Conservation (phyloP, 2,797 vertebrate species). For the Enteromius fasciolatus region DNA sequence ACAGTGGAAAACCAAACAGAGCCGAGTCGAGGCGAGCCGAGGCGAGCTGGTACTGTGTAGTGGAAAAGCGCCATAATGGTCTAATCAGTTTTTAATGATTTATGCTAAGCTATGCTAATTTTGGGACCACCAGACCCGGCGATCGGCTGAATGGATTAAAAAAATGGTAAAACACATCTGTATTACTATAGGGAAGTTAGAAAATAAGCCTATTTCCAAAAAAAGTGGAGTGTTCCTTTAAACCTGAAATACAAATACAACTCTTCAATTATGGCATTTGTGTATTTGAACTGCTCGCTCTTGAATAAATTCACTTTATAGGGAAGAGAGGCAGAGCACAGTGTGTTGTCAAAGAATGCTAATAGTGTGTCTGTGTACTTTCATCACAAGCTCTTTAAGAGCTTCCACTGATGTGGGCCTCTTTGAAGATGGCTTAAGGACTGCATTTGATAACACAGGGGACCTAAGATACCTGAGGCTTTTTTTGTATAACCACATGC, state of each 20-base stretch:
- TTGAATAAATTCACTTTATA: conserved; percentile 25
- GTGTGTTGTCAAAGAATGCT: conserved; percentile 30
- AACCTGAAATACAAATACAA: background rate
- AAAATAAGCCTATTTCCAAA: no score
- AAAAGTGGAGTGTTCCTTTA: no score
- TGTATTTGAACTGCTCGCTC: conserved; percentile 7
- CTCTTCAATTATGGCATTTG: conserved; percentile 17
- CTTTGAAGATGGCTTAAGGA: conserved; percentile 48
- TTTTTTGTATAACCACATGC: conserved; percentile 14
- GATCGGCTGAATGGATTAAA: no score
- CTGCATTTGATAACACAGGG: conserved; percentile 38
- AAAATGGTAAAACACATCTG: no score
- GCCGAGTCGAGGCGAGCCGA: no score
- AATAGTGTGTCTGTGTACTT: conserved; percentile 32
- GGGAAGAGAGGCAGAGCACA: background rate
- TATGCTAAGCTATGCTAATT: no score
- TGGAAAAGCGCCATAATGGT: no score
- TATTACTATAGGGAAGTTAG: no score
- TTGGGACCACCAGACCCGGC: no score
- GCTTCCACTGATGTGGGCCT: conserved; percentile 28
- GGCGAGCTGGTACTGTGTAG: no score
- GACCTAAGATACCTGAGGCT: conserved; percentile 22
- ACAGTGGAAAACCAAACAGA: no score
- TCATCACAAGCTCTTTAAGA: conserved; percentile 44
- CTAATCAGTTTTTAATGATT: no score